Conservation (phyloP, 2,113 vertebrate species). For the Emberiza fucata region DNA sequence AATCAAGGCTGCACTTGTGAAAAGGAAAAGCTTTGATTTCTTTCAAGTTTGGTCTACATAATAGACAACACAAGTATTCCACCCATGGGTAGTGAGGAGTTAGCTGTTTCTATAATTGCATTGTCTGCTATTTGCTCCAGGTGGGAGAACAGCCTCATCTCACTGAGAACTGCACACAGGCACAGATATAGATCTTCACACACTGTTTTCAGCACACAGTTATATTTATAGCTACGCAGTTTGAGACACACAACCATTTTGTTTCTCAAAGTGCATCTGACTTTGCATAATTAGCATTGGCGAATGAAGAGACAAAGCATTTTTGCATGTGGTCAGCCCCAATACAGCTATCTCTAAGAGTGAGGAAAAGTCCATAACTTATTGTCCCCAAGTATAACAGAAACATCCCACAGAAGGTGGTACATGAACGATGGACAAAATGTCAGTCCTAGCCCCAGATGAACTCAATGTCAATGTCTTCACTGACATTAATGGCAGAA, state of each 20-base stretch:
- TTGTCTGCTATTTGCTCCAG: not conserved
- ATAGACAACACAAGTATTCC: not conserved
- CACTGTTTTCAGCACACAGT: not conserved
- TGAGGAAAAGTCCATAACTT: not conserved
- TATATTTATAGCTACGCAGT: not conserved
- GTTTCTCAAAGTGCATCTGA: not conserved
- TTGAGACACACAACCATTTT: not conserved
- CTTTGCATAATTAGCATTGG: not conserved
- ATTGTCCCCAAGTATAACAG: not conserved
- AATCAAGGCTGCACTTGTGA: not conserved
- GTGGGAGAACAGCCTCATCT: not conserved
- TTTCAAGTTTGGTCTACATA: not conserved
- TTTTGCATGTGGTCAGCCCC: not conserved
- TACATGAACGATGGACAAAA: not conserved
- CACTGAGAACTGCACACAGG: not conserved
- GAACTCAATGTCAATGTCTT: not conserved
- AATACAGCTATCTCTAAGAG: not conserved
- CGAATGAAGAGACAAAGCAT: not conserved
- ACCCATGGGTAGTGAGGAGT: not conserved
- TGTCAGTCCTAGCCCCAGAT: not conserved
- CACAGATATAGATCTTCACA: not conserved
- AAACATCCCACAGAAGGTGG: not conserved
- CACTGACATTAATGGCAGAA: not conserved
- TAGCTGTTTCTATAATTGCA: not conserved
- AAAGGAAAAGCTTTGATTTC: not conserved